A percentile compares a stretch with the other conserved stretches of the same genome.
phyloP scores from a whole-genome alignment of 1,140 invertebrate genomes.

The Lutraria rhynchaena region DNA sequence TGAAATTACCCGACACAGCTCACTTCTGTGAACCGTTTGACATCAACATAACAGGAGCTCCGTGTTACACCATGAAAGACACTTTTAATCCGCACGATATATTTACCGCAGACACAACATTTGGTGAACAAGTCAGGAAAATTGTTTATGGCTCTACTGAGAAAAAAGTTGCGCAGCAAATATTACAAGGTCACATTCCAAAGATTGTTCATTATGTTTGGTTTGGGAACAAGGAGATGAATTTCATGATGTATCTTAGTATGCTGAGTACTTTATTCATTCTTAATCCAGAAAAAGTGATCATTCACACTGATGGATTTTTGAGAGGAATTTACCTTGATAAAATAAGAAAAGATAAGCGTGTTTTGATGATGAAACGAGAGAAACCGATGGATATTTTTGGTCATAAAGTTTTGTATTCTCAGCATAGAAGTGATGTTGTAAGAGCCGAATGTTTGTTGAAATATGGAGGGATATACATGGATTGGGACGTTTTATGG shows the following conservation, averaged over 20 bases:
- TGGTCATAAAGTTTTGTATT: constrained; percentile 68
- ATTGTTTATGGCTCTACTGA: constrained; percentile 56
- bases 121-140: constrained; percentile 48
- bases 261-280: constrained; percentile 72
- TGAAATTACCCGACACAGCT: constrained; percentile 1
- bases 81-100: constrained; percentile 55
- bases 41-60: neutral
- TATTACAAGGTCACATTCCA: constrained; percentile 66
- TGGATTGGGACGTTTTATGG: constrained; percentile 78
- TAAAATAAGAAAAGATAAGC: constrained; percentile 62
- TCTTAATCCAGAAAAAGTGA: constrained; percentile 71
- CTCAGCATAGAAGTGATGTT: constrained; percentile 74
- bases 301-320: constrained; percentile 69
- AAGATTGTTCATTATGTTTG: constrained; percentile 75
- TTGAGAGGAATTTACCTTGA: constrained; percentile 70
- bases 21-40: constrained; percentile 27
- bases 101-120: constrained; percentile 54
- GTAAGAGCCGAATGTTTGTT: constrained; percentile 73
- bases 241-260: constrained; percentile 74
- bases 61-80: constrained; percentile 12
- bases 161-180: constrained; percentile 10
- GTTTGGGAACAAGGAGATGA: constrained; percentile 66
- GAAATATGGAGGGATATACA: constrained; percentile 77
- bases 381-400: constrained; percentile 68
- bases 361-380: constrained; percentile 66